Evolutionary conservation across 2,797 vertebrate genomes (phyloP).

Genomic region (Pteropus rufus): DNA sequence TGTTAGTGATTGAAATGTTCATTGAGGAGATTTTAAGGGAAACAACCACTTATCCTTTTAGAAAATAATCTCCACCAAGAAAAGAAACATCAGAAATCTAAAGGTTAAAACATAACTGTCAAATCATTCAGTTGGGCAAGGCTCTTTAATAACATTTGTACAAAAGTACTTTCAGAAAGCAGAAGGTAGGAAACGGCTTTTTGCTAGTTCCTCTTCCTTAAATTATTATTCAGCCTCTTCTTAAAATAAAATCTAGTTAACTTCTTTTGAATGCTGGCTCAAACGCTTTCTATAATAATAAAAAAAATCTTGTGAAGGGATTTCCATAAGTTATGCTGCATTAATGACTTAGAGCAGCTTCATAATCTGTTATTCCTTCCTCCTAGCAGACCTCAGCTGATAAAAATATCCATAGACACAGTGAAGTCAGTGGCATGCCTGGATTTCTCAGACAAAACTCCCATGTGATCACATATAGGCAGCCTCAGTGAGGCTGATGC

Average conservation of each 20-base stretch:
- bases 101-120: conserved; percentile 70
- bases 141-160: conserved; percentile 75
- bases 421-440: conserved; percentile 85
- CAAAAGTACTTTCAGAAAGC: conserved; percentile 54
- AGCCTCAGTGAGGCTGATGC: conserved; percentile 92
- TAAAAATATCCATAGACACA: conserved; percentile 85
- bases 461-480: conserved; percentile 95
- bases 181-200: conserved; percentile 63
- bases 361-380: conserved; percentile 82
- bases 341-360: conserved; percentile 81
- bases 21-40: conserved; percentile 48
- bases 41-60: conserved; percentile 40
- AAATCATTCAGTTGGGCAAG: conserved; percentile 52
- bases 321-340: conserved; percentile 78
- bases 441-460: conserved; percentile 91
- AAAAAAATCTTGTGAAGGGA: conserved; percentile 67
- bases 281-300: conserved; percentile 54
- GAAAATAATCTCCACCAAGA: conserved; percentile 9
- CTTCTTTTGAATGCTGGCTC: conserved; percentile 65
- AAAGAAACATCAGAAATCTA: conserved; percentile 70
- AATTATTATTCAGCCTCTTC: conserved; percentile 66
- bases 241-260: conserved; percentile 64
- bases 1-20: conserved; percentile 67
- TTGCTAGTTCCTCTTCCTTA: conserved; percentile 67
- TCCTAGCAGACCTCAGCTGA: conserved; percentile 84